phyloP scores from a whole-genome alignment of 1,140 invertebrate species.

The Oreohelix idahoensis region DNA sequence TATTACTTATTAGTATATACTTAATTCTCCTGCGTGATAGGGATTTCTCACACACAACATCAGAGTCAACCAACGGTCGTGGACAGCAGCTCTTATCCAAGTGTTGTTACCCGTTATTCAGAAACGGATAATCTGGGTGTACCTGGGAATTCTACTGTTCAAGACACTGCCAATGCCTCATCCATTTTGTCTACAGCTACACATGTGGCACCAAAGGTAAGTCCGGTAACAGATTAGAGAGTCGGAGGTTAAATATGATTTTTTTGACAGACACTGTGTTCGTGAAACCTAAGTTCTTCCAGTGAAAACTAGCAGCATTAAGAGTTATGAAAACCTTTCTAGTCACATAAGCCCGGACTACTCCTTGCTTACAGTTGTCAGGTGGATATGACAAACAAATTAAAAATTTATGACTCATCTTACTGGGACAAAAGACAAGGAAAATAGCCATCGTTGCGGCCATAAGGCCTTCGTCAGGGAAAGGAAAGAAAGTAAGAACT shows the following conservation, averaged over 20 bases:
- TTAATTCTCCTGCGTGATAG: no score
- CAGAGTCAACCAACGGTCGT: neutral
- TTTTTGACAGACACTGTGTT: no score
- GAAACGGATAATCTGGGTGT: neutral
- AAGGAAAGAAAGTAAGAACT: no score
- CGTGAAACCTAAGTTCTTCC: no score
- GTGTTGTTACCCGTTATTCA: neutral
- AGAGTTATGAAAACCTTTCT: no score
- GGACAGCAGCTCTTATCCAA: neutral
- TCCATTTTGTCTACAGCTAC: neutral
- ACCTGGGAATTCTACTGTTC: neutral
- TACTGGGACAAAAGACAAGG: no score
- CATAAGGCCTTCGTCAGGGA: no score
- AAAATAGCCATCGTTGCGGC: no score
- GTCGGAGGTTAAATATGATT: no score
- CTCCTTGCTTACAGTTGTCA: neutral
- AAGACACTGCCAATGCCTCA: neutral
- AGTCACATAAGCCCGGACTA: neutral
- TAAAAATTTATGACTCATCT: no score
- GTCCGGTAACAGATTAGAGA: neutral
- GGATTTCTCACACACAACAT: neutral
- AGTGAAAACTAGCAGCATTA: neutral
- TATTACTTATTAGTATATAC: no score
- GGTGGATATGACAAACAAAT: no score
- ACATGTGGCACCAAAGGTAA: neutral